Evolutionary conservation across 2,888 invertebrate species (phyloP).

Genomic region (Chironomus riparius): DNA sequence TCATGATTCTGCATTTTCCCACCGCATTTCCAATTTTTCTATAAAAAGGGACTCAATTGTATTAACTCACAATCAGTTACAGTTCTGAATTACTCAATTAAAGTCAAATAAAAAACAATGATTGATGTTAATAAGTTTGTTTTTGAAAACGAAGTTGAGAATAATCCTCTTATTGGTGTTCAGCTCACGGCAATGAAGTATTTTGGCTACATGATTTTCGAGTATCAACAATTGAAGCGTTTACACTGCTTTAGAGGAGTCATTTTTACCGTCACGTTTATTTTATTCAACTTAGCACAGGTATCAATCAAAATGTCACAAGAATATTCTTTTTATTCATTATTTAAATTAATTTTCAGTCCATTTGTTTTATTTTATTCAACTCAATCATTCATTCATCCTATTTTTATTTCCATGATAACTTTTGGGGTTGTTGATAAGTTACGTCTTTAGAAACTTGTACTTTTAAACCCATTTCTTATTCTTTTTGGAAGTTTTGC

Average conservation of each 20-base stretch:
- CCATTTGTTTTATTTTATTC: background rate
- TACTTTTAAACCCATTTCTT: too few relatives aligned
- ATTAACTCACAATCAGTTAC: background rate
- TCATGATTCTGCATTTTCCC: background rate
- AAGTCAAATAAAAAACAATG: background rate
- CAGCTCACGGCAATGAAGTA: constrained; percentile 17
- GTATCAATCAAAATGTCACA: constrained; percentile 4
- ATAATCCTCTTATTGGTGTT: constrained; percentile 10
- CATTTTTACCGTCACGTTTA: constrained; percentile 1
- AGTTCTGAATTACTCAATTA: background rate
- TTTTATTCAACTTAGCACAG: constrained; percentile 27
- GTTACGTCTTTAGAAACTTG: too few relatives aligned
- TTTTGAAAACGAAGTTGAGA: background rate
- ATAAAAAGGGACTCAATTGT: background rate
- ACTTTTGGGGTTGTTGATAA: too few relatives aligned
- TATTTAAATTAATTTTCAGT: background rate
- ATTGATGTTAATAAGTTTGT: background rate
- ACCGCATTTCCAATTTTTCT: background rate
- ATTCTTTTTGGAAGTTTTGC: too few relatives aligned
- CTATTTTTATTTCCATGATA: too few relatives aligned
- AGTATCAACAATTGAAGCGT: constrained; percentile 4
- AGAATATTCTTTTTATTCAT: background rate
- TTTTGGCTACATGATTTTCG: constrained; percentile 18
- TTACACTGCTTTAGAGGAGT: constrained; percentile 20
- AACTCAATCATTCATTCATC: too few relatives aligned